These are phyloP conservation scores for Drosophila hamatofila DNA, from an alignment of 2,888 invertebrate genomes.

Conservation along the genomic window DNA sequence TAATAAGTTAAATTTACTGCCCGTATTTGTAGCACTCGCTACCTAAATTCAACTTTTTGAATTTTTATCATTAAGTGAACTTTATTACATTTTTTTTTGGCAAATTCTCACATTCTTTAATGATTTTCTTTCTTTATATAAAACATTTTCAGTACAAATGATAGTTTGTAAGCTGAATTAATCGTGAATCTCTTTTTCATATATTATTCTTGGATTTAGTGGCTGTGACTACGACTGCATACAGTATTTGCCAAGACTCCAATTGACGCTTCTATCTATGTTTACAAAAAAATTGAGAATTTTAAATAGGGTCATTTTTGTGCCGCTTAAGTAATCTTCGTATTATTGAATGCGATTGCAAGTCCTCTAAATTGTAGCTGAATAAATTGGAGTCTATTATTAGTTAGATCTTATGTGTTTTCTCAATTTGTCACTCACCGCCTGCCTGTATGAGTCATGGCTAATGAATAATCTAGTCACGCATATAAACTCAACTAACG, in stretches of 20 bases:
- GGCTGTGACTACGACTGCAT: no score
- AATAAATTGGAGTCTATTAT: not conserved
- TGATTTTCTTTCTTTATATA: no score
- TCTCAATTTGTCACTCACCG: not conserved
- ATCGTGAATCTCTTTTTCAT: no score
- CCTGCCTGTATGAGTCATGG: conserved; percentile 16
- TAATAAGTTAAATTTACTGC: not conserved
- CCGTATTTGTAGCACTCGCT: not conserved
- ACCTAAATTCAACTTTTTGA: no score
- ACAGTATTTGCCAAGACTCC: no score
- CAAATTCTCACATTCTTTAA: no score
- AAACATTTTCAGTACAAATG: no score
- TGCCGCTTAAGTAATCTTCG: not conserved
- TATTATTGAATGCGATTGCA: not conserved
- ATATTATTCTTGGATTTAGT: no score
- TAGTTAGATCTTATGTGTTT: not conserved
- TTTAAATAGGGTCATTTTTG: not conserved
- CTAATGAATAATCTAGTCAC: conserved; percentile 9
- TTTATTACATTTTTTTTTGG: no score
- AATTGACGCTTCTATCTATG: not conserved
- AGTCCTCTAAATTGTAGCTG: not conserved
- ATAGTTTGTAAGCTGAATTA: no score
- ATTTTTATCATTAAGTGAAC: no score
- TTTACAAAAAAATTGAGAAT: not conserved
- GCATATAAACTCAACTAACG: conserved; percentile 69